phyloP scores from a whole-genome alignment of 2,888 invertebrate species.

The Stenolophus ochropezus region DNA sequence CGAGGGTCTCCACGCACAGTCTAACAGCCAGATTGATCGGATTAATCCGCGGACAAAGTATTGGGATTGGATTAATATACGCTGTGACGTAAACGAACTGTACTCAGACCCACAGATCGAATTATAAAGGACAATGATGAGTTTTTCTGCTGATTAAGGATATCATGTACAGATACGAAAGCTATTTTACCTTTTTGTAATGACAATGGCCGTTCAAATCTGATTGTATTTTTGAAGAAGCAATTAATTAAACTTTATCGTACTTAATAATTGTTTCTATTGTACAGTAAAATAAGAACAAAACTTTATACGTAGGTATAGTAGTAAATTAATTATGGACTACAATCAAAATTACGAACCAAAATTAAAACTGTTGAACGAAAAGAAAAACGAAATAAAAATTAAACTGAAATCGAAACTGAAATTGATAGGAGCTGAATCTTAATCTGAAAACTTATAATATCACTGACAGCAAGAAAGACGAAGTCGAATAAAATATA shows the following conservation, averaged over 20 bases:
- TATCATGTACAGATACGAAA: not conserved
- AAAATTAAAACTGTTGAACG: too few species aligned
- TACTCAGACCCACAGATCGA: constrained; percentile 42
- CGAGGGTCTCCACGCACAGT: constrained; percentile 21
- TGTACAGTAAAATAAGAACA: too few species aligned
- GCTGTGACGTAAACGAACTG: constrained; percentile 52
- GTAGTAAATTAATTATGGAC: too few species aligned
- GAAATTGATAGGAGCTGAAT: too few species aligned
- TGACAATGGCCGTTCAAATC: not conserved
- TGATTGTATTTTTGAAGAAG: not conserved
- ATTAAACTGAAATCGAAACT: too few species aligned
- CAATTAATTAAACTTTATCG: not conserved
- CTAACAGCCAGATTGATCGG: constrained; percentile 55
- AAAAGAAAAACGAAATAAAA: too few species aligned
- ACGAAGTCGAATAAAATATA: too few species aligned
- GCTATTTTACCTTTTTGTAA: not conserved
- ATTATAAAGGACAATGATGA: constrained; percentile 48
- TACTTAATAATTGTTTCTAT: too few species aligned
- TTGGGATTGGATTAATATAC: constrained; percentile 53
- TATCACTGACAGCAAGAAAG: too few species aligned
- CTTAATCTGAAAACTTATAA: too few species aligned
- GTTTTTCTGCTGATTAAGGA: constrained; percentile 56
- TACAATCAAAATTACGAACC: too few species aligned
- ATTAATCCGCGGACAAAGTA: constrained; percentile 56
- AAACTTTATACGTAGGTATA: too few species aligned